phyloP scores from a whole-genome alignment of 2,888 invertebrate species.

The Cryptocheilus praepositus region DNA sequence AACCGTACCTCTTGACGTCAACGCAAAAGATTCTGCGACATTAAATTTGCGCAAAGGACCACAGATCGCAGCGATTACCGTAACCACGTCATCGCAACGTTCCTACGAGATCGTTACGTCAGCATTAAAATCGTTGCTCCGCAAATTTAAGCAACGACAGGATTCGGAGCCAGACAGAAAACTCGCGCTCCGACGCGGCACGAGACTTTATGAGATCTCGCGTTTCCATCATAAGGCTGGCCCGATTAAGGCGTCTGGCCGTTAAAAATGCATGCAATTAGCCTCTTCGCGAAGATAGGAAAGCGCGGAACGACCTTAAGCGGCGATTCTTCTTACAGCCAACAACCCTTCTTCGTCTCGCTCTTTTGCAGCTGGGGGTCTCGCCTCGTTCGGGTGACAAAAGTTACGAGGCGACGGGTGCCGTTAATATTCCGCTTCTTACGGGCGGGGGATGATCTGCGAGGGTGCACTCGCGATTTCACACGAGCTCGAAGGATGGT shows the following conservation, averaged over 20 bases:
- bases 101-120: no score
- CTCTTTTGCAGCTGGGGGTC: conserved; percentile 2
- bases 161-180: no score
- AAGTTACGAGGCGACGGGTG: conserved; percentile 70
- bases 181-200: conserved; percentile 6
- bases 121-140: no score
- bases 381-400: conserved; percentile 65
- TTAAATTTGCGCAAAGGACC: no score
- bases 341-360: conserved; percentile 9
- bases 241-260: conserved; percentile 69
- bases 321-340: no score
- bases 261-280: conserved; percentile 74
- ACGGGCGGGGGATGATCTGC: conserved; percentile 53
- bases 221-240: conserved; percentile 64
- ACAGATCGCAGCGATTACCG: no score
- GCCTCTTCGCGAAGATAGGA: conserved; percentile 30
- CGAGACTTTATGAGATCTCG: conserved; percentile 52
- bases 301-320: neutral
- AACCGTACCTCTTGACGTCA: no score
- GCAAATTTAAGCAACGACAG: no score
- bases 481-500: conserved; percentile 53
- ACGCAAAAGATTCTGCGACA: no score
- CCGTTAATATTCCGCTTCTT: conserved; percentile 67
- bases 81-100: no score
- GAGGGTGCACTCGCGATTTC: conserved; percentile 58